Conservation (phyloP, 2,888 invertebrate species). For the Caenorhabditis macrosperma region DNA sequence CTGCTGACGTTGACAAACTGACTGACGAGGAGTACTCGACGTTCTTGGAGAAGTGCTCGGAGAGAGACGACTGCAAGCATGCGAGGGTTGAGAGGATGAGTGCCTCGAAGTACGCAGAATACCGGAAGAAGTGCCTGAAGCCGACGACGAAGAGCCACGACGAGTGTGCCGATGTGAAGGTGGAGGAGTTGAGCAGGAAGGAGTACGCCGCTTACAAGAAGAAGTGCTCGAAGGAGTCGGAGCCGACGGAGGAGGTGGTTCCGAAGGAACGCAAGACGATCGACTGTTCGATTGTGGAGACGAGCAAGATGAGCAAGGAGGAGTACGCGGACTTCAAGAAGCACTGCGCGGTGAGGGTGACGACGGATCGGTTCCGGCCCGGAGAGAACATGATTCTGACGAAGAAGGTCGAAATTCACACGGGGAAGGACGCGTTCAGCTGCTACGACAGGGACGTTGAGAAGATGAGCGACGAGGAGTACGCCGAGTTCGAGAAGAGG, state of each 20-base stretch:
- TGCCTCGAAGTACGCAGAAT: constrained; percentile 18
- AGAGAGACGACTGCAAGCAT: not conserved
- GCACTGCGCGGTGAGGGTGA: constrained; percentile 31
- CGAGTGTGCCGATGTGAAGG: constrained; percentile 10
- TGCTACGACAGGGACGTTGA: constrained; percentile 50
- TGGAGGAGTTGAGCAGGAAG: constrained; percentile 16
- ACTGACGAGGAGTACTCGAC: constrained; percentile 20
- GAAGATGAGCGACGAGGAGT: constrained; percentile 43
- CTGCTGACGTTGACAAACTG: constrained; percentile 10
- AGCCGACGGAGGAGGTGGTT: not conserved
- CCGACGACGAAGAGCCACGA: constrained; percentile 17
- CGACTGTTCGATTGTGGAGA: constrained; percentile 41
- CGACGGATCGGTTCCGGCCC: constrained; percentile 37
- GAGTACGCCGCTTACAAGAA: constrained; percentile 35
- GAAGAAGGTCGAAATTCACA: constrained; percentile 39
- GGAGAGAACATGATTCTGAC: constrained; percentile 50
- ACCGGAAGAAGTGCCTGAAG: constrained; percentile 25
- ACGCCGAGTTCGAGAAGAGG: constrained; percentile 29
- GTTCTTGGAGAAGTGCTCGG: constrained; percentile 20
- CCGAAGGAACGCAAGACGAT: constrained; percentile 4
- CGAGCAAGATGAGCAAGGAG: constrained; percentile 30
- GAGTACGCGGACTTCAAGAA: constrained; percentile 40
- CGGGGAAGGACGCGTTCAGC: constrained; percentile 44
- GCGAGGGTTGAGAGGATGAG: constrained; percentile 29
- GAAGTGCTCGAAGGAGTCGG: not conserved